Conservation (phyloP, 1,140 invertebrate genomes). For the Mya arenaria region DNA sequence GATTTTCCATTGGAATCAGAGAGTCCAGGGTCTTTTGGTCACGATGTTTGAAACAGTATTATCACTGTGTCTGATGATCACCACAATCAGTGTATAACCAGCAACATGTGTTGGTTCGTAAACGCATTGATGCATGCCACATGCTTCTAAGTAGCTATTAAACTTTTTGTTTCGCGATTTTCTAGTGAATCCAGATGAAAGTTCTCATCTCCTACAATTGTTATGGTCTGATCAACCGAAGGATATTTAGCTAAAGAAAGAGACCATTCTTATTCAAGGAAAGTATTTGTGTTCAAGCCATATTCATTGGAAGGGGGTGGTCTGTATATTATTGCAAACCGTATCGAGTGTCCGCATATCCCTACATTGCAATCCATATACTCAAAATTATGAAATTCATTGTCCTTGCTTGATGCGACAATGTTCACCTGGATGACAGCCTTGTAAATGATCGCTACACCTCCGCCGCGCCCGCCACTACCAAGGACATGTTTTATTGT, state of each 20-base stretch:
- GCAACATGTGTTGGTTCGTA: not conserved
- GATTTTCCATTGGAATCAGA: slow-evolving; percentile 8
- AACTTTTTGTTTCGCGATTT: not conserved
- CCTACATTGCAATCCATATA: slow-evolving; percentile 14
- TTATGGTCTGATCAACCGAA: slow-evolving; percentile 2
- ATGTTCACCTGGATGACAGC: slow-evolving; percentile 5
- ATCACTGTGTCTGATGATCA: not conserved
- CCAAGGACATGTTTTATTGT: slow-evolving; percentile 9
- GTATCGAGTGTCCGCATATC: not conserved
- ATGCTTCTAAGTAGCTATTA: too few relatives aligned
- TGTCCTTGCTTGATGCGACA: not conserved
- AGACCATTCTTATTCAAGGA: slow-evolving; percentile 16
- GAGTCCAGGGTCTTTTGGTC: not conserved
- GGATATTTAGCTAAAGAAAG: slow-evolving; percentile 6
- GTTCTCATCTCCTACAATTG: not conserved
- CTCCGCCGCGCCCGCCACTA: slow-evolving; percentile 3
- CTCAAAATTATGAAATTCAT: slow-evolving; percentile 3
- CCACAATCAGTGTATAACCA: too few relatives aligned
- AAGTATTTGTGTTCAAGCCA: slow-evolving; percentile 20
- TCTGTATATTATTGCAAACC: slow-evolving; percentile 27
- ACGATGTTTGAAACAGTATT: not conserved
- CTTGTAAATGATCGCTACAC: slow-evolving; percentile 24
- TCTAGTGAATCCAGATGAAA: slow-evolving; percentile 14
- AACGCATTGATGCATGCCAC: not conserved
- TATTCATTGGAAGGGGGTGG: slow-evolving; percentile 25